Base-by-base conservation (phyloP, 2,888 invertebrate genomes). In the Chaetogeoica ovagalla region DNA sequence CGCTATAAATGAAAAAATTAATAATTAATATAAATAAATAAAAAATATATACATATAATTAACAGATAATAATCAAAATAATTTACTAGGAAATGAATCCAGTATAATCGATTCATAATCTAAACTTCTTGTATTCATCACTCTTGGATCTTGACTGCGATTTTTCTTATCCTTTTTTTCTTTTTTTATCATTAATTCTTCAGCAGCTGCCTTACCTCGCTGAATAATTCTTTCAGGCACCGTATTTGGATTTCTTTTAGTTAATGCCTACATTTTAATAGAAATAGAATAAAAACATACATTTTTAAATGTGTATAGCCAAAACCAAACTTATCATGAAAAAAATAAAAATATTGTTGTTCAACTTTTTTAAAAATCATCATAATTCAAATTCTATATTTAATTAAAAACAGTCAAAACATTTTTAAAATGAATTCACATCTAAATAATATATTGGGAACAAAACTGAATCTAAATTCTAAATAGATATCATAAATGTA, bases 41-140 rank as follows among this genome's bases (percentile, higher is more conserved):
- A 48, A 17, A 52, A 43, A 9, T 68, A 11, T 43, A 43, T 43
- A 4, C 6, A 43, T 43, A 48, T 13, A 3, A 48, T 48, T 1
- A 48, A 48, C 13, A 48, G 3, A 48, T 13, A 48, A 60, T 19
- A 52, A 79, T 30, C 30, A 11, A 19, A 57, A 48, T 30, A 23
- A 48, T 30, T 55, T 79, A 79, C 79, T 17, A 43, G 60, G 17
- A 62, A 71, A 71, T 70, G 79, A 70, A 71, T 65, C 65, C 21
- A 79, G 30, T 15, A 79, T 52, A 55, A 71, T n/a, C 30, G 79
- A 71, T 43, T 79, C 79, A 79, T 71, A 79, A 57, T 79, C 79
- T 70, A 79, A 70, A 71, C 79, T 79, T 63, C 79, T 79, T 43
- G 79, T 79, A 23, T 23, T 71, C 55, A 71, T 63, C 57, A 23